These are phyloP conservation scores for Psammodynastes pulverulentus DNA, from an alignment of 2,113 vertebrate species.

Conservation along the genomic window DNA sequence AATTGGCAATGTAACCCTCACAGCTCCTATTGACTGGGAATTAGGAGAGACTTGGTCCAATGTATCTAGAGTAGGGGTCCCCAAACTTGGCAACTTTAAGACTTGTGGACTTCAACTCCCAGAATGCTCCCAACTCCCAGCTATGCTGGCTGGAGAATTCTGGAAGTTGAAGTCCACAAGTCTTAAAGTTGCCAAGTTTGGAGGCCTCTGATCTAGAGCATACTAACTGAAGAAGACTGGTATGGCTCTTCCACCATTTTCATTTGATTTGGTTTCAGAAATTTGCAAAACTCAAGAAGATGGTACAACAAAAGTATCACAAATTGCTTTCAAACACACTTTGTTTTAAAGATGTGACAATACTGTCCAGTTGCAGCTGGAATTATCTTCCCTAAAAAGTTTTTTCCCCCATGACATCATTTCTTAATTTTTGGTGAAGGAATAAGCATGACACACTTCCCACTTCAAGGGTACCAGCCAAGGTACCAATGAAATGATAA, in stretches of 20 bases:
- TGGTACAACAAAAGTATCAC: neutral
- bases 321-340: neutral
- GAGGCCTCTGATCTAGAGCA: too few relatives aligned
- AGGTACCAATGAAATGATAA: neutral
- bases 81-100: too few relatives aligned
- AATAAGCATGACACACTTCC: neutral
- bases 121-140: too few relatives aligned
- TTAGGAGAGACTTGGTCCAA: neutral
- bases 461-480: neutral
- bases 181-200: too few relatives aligned
- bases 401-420: neutral
- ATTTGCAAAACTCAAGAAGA: neutral
- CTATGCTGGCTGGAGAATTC: too few relatives aligned
- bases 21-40: neutral
- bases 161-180: too few relatives aligned
- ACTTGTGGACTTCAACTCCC: too few relatives aligned
- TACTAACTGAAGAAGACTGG: neutral
- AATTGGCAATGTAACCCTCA: neutral
- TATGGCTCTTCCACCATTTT: fast-evolving
- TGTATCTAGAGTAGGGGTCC: neutral
- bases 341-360: neutral
- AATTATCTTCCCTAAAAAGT: neutral
- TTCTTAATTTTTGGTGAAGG: neutral
- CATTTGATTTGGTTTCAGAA: neutral
- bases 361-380: neutral